Base-by-base conservation (phyloP, 2,888 invertebrate species). In the Eristalinus sepulchralis region DNA sequence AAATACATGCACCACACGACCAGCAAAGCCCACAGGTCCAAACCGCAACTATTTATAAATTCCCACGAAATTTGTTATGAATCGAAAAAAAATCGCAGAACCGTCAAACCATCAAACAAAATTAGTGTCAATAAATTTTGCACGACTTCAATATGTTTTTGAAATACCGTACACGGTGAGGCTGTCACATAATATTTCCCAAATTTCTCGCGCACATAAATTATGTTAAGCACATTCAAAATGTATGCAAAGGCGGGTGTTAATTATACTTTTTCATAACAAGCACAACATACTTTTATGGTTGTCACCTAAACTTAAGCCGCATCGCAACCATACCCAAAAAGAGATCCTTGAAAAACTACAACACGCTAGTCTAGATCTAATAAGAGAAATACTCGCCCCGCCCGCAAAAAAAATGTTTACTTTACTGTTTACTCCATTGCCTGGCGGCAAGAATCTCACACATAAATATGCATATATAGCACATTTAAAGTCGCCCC, bases 1-100 rank as follows among this genome's bases (percentile, higher is more conserved):
- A 78, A 78, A 72, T 83, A 62, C 66, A 55, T 34, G 39, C 60
- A 60, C 70, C 77, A 82, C 71, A 71, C 71, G 71, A 64, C 66
- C 31, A 67, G 22, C 39, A 53, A 6, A 9, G 22, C 20, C 17
- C 27, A 34, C 53, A 53, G 20, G 24, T 64, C 24, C 11, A 68
- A 75, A 31, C 68, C 70, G 22, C 77, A 76, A 66, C 60, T 55
- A 78, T 72, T 78, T 63, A 78, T 83, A 72, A 55, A 57, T 67
- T 67, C 27, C 33, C n/a, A 70, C 53, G 34, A 10, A 33, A 60
- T 71, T 22, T 67, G 57, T 77, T 59, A 66, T 24, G 36, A 62
- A 39, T 27, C 17, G 17, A 64, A 11, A 60, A 76, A 77, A 33
- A n/a, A 39, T 70, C 36, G 36, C 20, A 71, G n/a, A 8, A 17